phyloP scores from a whole-genome alignment of 2,113 vertebrate species.

The Dromaius novaehollandiae region DNA sequence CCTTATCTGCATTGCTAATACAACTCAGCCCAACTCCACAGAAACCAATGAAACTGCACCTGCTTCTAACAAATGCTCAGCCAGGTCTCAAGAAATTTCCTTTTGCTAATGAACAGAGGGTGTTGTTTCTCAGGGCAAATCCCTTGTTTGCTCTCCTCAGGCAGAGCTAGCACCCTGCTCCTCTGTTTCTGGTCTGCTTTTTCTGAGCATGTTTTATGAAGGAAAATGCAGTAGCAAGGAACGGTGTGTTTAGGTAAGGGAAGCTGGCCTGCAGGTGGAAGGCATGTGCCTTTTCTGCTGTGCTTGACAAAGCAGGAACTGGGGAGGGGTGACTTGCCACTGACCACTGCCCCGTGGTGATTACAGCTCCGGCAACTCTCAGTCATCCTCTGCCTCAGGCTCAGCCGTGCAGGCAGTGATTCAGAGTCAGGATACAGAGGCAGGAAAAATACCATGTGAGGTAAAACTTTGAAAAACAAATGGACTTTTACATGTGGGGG shows the following conservation, averaged over 20 bases:
- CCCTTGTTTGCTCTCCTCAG: background rate
- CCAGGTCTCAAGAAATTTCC: background rate
- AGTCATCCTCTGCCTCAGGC: background rate
- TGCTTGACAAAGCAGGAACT: constrained; percentile 16
- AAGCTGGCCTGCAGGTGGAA: background rate
- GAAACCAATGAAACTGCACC: background rate
- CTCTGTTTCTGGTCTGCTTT: background rate
- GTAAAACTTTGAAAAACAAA: background rate
- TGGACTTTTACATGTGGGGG: accelerated
- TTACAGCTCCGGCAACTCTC: background rate
- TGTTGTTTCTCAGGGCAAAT: background rate
- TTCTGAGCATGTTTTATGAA: background rate
- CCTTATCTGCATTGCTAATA: background rate
- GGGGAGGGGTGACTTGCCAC: background rate
- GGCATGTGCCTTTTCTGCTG: accelerated
- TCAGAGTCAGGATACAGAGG: constrained; percentile 22
- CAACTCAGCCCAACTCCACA: background rate
- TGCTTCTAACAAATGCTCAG: background rate
- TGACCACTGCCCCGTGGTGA: background rate
- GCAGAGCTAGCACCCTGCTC: background rate
- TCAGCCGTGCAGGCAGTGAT: background rate
- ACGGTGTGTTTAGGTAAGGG: background rate
- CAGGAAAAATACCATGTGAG: background rate
- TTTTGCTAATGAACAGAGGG: background rate
- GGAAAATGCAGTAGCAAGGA: background rate